Percentiles rank a stretch among this genome's conserved stretches.
These are phyloP conservation scores for Tortricodes alternella DNA, from an alignment of 2,888 invertebrate species.

Conservation along the genomic window DNA sequence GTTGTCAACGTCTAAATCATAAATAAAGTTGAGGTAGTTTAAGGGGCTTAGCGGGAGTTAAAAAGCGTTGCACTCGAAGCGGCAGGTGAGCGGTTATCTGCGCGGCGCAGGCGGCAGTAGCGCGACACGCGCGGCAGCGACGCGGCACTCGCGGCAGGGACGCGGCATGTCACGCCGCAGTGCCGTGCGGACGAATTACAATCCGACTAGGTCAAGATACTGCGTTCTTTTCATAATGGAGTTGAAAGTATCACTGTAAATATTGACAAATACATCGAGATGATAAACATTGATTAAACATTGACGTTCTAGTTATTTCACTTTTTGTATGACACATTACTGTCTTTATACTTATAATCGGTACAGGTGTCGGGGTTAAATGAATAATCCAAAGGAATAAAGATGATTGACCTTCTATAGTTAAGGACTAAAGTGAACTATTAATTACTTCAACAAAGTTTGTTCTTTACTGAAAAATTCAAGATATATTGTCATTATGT, in stretches of 20 bases:
- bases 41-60: slow-evolving; percentile 76
- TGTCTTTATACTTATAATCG: too few species aligned
- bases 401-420: too few species aligned
- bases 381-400: too few species aligned
- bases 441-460: too few species aligned
- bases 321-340: too few species aligned
- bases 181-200: neutral
- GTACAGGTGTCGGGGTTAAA: too few species aligned
- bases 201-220: neutral
- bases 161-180: neutral
- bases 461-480: too few species aligned
- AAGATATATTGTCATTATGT: too few species aligned
- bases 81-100: slow-evolving; percentile 82
- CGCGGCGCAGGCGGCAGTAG: slow-evolving; percentile 56
- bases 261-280: too few species aligned
- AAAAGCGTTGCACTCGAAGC: slow-evolving; percentile 81
- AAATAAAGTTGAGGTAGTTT: slow-evolving; percentile 77
- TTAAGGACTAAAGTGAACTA: too few species aligned
- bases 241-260: neutral
- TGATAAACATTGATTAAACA: too few species aligned
- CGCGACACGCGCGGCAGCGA: neutral
- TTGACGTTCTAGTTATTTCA: too few species aligned
- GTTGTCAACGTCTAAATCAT: slow-evolving; percentile 73
- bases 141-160: neutral
- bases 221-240: neutral